Percentiles rank a stretch among this genome's conserved stretches.
These are phyloP conservation scores for Dryobates pubescens DNA, from an alignment of 2,797 vertebrate genomes.

Conservation along the genomic window DNA sequence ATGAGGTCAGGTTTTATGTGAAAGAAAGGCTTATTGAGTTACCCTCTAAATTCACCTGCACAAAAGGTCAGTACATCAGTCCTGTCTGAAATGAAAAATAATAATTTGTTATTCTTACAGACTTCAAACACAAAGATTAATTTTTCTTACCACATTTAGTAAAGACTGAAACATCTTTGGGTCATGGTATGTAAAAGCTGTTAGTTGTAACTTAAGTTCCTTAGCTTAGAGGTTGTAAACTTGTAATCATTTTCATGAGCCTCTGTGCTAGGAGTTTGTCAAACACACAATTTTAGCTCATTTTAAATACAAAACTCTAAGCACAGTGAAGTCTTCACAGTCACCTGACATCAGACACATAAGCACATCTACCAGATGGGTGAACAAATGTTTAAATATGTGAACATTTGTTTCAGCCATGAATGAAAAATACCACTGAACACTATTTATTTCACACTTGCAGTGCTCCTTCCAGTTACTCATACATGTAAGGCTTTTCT, in stretches of 20 bases:
- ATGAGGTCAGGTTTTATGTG: not conserved
- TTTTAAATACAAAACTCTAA: constrained; percentile 22
- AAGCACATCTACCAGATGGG: constrained; percentile 46
- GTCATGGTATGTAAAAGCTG: not conserved
- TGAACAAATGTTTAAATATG: constrained; percentile 54
- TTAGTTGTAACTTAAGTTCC: not conserved
- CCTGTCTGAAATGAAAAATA: constrained; percentile 83
- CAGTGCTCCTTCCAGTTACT: constrained; percentile 29
- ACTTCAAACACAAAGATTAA: not conserved
- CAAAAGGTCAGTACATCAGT: constrained; percentile 91
- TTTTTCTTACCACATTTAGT: not conserved
- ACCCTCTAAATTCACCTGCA: constrained; percentile 85
- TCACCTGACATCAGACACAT: constrained; percentile 7
- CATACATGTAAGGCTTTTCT: not conserved
- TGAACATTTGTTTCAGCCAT: constrained; percentile 37
- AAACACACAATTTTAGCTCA: not conserved
- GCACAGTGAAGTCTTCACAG: not conserved
- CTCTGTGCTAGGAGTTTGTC: not conserved
- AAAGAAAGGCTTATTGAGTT: not conserved
- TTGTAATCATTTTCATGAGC: not conserved
- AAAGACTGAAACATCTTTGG: not conserved
- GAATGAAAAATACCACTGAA: constrained; percentile 44
- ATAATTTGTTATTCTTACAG: not conserved
- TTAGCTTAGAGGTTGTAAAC: constrained; percentile 12
- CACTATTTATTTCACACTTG: constrained; percentile 52